Conservation (phyloP, 1,140 invertebrate genomes). For the Myzus persicae region DNA sequence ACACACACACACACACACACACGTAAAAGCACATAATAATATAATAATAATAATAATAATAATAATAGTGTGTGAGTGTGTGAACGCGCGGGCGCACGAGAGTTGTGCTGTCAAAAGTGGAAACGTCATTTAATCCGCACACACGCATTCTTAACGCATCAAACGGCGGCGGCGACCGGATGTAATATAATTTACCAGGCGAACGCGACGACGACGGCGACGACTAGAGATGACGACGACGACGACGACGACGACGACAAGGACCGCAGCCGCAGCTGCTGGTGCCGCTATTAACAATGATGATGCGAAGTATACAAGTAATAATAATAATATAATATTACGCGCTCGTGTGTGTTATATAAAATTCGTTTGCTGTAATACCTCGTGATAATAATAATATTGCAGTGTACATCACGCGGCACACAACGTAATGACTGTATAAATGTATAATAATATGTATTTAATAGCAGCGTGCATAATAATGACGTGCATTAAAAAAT, state of each 20-base stretch:
- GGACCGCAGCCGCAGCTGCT: too few relatives aligned
- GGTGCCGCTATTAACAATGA: neutral
- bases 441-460: conserved; percentile 1
- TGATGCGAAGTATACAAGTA: neutral
- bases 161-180: neutral
- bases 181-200: conserved; percentile 46
- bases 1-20: neutral
- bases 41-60: too few relatives aligned
- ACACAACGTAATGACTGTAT: neutral
- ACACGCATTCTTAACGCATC: conserved; percentile 36
- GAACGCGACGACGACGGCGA: neutral
- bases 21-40: neutral
- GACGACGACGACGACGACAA: too few relatives aligned
- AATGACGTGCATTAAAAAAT: neutral
- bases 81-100: neutral
- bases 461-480: neutral
- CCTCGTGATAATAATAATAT: neutral
- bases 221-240: neutral
- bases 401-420: neutral
- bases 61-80: too few relatives aligned
- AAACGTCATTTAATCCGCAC: conserved; percentile 53
- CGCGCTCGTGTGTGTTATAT: neutral
- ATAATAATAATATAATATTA: neutral
- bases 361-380: neutral
- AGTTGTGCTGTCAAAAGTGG: conserved; percentile 42